These are phyloP conservation scores for Rhinogobio ventralis DNA, from an alignment of 2,797 vertebrate genomes.

Conservation along the genomic window DNA sequence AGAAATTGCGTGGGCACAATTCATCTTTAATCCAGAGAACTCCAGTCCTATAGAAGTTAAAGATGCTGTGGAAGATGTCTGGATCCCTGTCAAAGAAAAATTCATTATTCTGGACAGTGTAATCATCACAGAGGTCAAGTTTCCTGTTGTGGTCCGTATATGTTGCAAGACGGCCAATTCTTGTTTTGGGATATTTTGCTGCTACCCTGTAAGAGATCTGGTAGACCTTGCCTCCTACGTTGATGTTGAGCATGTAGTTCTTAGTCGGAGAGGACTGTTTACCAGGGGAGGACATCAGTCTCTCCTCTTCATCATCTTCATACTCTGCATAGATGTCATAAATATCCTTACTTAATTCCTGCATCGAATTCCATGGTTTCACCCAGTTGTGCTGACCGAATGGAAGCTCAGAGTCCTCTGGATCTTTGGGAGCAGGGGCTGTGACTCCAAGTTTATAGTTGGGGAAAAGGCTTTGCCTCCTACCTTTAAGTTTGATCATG, in stretches of 20 bases:
- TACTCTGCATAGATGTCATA: constrained; percentile 81
- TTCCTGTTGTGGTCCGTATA: constrained; percentile 80
- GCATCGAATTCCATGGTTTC: constrained; percentile 67
- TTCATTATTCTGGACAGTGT: constrained; percentile 76
- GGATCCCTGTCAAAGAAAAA: constrained; percentile 90
- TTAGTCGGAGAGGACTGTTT: constrained; percentile 49
- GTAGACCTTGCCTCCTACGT: constrained; percentile 84
- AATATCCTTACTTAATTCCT: constrained; percentile 65
- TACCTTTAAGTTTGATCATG: constrained; percentile 61
- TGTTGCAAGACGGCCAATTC: constrained; percentile 83
- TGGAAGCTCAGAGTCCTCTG: constrained; percentile 46
- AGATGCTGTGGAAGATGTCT: constrained; percentile 84
- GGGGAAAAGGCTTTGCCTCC: constrained; percentile 66
- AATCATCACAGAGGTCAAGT: constrained; percentile 86
- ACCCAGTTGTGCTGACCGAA: constrained; percentile 56
- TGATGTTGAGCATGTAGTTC: constrained; percentile 80
- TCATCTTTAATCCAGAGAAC: constrained; percentile 81
- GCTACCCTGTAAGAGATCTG: constrained; percentile 78
- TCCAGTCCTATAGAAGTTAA: constrained; percentile 82
- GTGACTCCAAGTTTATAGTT: constrained; percentile 63
- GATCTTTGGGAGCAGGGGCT: constrained; percentile 38
- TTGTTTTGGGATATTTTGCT: constrained; percentile 83
- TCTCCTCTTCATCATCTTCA: constrained; percentile 66
- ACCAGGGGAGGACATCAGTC: not conserved
- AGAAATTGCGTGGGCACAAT: constrained; percentile 78